These are phyloP conservation scores for Acanthoscelides obtectus DNA, from an alignment of 2,888 invertebrate genomes.

Conservation along the genomic window DNA sequence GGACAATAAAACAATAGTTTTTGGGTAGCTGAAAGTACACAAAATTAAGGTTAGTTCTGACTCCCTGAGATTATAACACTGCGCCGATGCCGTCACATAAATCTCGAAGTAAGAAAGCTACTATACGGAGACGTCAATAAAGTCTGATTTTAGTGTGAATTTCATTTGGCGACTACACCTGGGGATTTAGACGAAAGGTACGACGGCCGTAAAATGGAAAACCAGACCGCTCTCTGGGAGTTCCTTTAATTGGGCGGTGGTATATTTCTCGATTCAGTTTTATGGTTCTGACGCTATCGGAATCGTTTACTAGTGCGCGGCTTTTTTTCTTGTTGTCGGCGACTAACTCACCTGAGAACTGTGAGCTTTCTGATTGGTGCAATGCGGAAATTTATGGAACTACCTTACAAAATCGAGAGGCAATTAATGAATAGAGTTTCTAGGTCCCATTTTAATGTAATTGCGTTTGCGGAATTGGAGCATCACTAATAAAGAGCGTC, in stretches of 20 bases:
- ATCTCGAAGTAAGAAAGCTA: neutral
- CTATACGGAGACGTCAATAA: neutral
- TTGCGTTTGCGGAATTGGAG: neutral
- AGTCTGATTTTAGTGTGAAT: neutral
- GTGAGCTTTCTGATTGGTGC: neutral
- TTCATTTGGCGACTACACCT: neutral
- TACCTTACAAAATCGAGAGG: neutral
- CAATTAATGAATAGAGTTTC: neutral
- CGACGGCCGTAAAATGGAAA: neutral
- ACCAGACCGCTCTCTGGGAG: neutral
- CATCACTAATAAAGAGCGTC: too few relatives aligned
- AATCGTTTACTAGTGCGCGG: neutral
- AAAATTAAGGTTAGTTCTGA: too few relatives aligned
- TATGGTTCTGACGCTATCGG: neutral
- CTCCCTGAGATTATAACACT: too few relatives aligned
- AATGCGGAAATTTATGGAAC: neutral
- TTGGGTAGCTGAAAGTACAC: too few relatives aligned
- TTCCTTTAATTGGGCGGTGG: neutral
- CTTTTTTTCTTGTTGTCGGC: neutral
- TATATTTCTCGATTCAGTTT: neutral
- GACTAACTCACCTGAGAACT: neutral
- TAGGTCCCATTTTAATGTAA: neutral
- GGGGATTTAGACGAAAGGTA: neutral
- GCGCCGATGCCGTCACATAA: too few relatives aligned
- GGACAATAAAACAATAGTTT: too few relatives aligned